These are phyloP conservation scores for Dexiosoma caninum DNA, from an alignment of 2,888 invertebrate genomes.

Conservation along the genomic window DNA sequence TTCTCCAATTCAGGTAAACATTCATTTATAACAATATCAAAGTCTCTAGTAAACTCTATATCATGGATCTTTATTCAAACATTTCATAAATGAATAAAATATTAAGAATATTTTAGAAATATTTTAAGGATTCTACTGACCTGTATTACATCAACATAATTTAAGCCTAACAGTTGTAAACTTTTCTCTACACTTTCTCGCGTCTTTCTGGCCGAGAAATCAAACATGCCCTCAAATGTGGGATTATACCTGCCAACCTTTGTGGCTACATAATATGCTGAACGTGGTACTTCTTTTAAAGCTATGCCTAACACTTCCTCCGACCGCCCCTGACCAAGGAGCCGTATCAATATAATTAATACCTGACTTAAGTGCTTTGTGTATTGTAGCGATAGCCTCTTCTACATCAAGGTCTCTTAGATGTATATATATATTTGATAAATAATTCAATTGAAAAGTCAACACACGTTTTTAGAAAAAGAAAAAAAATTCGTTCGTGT, in stretches of 20 bases:
- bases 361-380: constrained; percentile 85
- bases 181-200: constrained; percentile 87
- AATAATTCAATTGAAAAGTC: too few species aligned
- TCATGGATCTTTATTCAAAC: too few species aligned
- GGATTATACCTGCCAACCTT: constrained; percentile 92
- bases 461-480: too few species aligned
- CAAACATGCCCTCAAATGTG: constrained; percentile 86
- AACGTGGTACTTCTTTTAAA: constrained; percentile 86
- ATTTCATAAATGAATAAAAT: too few species aligned
- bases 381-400: constrained; percentile 84
- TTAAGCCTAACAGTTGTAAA: constrained; percentile 84
- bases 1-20: constrained; percentile 89
- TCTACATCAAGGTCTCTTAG: constrained; percentile 82
- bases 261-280: constrained; percentile 92
- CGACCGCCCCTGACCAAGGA: constrained; percentile 92
- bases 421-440: not conserved
- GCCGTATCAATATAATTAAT: constrained; percentile 95
- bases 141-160: constrained; percentile 93
- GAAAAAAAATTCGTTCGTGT: too few species aligned
- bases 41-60: constrained; percentile 88
- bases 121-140: too few species aligned
- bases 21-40: constrained; percentile 88
- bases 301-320: constrained; percentile 91
- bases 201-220: constrained; percentile 88
- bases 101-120: too few species aligned